These are phyloP conservation scores for Pyxicephalus adspersus DNA, from an alignment of 2,113 vertebrate genomes.

Conservation along the genomic window DNA sequence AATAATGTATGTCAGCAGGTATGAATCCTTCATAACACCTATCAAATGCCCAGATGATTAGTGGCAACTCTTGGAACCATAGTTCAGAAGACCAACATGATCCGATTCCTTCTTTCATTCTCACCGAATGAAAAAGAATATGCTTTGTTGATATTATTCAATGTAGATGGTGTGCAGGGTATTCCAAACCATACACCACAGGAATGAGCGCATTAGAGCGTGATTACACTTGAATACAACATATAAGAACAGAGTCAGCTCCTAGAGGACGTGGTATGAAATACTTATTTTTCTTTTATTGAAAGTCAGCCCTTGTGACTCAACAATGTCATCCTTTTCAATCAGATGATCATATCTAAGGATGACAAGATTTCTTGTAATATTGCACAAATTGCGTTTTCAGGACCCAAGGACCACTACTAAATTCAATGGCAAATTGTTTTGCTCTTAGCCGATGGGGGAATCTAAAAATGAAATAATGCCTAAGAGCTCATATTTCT, in stretches of 20 bases:
- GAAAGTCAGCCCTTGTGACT: constrained; percentile 25
- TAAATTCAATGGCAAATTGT: constrained; percentile 15
- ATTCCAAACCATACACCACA: constrained; percentile 14
- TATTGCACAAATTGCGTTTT: constrained; percentile 3
- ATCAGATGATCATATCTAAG: constrained; percentile 21
- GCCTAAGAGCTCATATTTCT: not conserved
- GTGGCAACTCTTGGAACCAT: constrained; percentile 29
- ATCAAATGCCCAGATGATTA: constrained; percentile 11
- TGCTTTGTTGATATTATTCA: constrained; percentile 20
- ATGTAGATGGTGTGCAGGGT: not conserved
- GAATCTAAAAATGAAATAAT: constrained; percentile 9
- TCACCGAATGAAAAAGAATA: not conserved
- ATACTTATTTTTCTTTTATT: constrained; percentile 17
- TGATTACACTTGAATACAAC: constrained; percentile 6
- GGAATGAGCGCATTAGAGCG: not conserved
- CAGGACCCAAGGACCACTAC: not conserved
- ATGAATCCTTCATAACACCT: constrained; percentile 25
- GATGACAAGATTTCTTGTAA: constrained; percentile 28
- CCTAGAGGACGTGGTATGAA: not conserved
- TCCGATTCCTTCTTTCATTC: constrained; percentile 32
- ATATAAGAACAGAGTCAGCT: not conserved
- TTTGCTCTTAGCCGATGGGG: not conserved
- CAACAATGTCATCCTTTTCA: constrained; percentile 23
- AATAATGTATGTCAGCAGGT: constrained; percentile 34
- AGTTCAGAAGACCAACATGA: constrained; percentile 47